A percentile compares a stretch with the other conserved stretches of the same genome.
Evolutionary conservation across 37 sponge, comb jelly and placozoan species (phyloP).

Genomic region (Bolinopsis microptera): DNA sequence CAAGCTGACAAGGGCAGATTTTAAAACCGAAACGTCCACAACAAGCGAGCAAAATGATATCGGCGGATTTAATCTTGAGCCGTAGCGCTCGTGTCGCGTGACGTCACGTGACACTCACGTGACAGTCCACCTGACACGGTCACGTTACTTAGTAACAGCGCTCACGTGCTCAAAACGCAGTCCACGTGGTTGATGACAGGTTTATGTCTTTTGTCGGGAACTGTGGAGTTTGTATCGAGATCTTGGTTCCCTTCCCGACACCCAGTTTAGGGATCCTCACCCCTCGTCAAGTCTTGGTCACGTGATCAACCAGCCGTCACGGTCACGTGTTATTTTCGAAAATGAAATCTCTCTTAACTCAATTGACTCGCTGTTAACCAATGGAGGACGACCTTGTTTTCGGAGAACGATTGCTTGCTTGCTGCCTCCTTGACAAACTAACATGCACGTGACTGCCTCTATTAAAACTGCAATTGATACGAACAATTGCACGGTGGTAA

Average conservation of each 20-base stretch:
- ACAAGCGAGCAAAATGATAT: constrained; percentile 43
- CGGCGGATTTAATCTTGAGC: constrained; percentile 48
- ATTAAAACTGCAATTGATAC: not conserved
- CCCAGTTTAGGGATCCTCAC: not conserved
- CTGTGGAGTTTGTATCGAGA: not conserved
- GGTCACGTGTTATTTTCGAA: not conserved
- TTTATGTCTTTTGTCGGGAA: not conserved
- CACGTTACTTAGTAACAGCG: not conserved
- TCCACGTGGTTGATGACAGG: not conserved
- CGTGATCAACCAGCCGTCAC: not conserved
- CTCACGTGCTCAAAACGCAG: not conserved
- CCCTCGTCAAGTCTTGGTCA: not conserved
- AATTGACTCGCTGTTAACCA: not conserved
- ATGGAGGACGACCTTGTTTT: not conserved
- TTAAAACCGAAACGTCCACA: constrained; percentile 52
- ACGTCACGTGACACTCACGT: not conserved
- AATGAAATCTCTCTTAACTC: not conserved
- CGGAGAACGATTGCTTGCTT: not conserved
- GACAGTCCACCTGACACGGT: not conserved
- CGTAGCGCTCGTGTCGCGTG: constrained; percentile 18
- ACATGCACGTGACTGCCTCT: not conserved
- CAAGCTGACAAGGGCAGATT: not conserved
- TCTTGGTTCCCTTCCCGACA: not conserved
- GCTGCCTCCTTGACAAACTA: not conserved
- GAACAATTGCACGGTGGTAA: not conserved